Evolutionary conservation across 2,888 invertebrate genomes (phyloP).

Genomic region (Quadroppia sp.): DNA sequence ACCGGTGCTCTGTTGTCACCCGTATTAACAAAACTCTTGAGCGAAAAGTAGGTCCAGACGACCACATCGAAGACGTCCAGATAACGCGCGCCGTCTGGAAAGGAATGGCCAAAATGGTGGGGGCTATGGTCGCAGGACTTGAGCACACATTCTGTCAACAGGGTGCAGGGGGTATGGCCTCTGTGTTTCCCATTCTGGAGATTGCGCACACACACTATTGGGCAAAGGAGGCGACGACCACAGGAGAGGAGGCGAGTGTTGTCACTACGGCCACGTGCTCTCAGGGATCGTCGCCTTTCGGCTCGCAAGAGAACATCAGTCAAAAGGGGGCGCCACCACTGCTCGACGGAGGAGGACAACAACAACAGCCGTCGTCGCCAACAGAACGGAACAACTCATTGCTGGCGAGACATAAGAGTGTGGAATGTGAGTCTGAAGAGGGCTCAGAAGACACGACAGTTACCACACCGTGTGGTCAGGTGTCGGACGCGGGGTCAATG

Average conservation of each 20-base stretch:
- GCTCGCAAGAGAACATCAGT: constrained; percentile 36
- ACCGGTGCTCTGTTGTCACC: constrained; percentile 89
- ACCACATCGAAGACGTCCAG: constrained; percentile 95
- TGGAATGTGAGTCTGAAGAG: constrained; percentile 91
- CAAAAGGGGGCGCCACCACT: not conserved
- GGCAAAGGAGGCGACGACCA: constrained; percentile 74
- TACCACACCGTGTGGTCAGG: constrained; percentile 54
- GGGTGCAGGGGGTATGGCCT: constrained; percentile 89
- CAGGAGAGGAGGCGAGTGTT: constrained; percentile 50
- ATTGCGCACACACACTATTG: constrained; percentile 98
- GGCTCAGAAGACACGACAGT: constrained; percentile 60
- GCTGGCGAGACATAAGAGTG: constrained; percentile 68
- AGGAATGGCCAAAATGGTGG: constrained; percentile 87
- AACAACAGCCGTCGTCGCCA: too few relatives aligned
- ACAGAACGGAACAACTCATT: too few relatives aligned
- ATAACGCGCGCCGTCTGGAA: constrained; percentile 88
- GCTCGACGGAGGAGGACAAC: too few relatives aligned
- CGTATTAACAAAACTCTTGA: constrained; percentile 91
- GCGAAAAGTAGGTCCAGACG: constrained; percentile 86
- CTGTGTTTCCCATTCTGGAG: constrained; percentile 93
- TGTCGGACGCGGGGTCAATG: constrained; percentile 68
- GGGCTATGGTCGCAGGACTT: constrained; percentile 81
- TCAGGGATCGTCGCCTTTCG: constrained; percentile 51
- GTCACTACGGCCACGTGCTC: constrained; percentile 55
- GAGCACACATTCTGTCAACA: constrained; percentile 88